These are phyloP conservation scores for Malurus elegans DNA, from an alignment of 2,113 vertebrate species.

Conservation along the genomic window DNA sequence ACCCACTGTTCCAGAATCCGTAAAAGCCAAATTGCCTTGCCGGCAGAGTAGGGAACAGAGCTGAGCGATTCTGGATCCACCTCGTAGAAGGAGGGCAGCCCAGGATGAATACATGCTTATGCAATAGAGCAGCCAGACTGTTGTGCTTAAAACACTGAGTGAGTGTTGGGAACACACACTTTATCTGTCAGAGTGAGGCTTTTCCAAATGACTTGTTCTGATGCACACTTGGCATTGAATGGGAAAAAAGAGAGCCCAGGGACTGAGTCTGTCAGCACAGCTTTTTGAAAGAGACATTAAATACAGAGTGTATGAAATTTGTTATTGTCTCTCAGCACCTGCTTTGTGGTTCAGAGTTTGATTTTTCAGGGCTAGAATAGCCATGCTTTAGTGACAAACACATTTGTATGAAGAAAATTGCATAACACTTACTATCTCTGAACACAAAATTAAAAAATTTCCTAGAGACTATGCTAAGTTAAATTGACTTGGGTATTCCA, in stretches of 20 bases:
- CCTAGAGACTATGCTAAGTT: background rate
- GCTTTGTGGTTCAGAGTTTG: background rate
- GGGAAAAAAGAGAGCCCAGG: background rate
- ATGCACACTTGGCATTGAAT: background rate
- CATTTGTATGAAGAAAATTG: background rate
- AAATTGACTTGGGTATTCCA: background rate
- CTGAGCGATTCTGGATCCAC: background rate
- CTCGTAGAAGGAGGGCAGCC: background rate
- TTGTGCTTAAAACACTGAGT: background rate
- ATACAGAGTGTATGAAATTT: background rate
- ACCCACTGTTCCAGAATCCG: background rate
- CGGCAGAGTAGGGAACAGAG: background rate
- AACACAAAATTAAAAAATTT: background rate
- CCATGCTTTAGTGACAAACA: background rate
- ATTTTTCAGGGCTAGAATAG: background rate
- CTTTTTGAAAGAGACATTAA: background rate
- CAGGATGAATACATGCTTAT: rapidly evolving
- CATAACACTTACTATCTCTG: background rate
- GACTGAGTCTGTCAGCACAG: rapidly evolving
- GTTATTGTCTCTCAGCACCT: background rate
- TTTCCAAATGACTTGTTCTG: background rate
- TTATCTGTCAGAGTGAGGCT: background rate
- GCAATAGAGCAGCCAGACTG: background rate
- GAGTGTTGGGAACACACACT: background rate
- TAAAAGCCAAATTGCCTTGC: rapidly evolving